phyloP scores from a whole-genome alignment of 1,140 invertebrate genomes.

The Archegozetes longisetosus region DNA sequence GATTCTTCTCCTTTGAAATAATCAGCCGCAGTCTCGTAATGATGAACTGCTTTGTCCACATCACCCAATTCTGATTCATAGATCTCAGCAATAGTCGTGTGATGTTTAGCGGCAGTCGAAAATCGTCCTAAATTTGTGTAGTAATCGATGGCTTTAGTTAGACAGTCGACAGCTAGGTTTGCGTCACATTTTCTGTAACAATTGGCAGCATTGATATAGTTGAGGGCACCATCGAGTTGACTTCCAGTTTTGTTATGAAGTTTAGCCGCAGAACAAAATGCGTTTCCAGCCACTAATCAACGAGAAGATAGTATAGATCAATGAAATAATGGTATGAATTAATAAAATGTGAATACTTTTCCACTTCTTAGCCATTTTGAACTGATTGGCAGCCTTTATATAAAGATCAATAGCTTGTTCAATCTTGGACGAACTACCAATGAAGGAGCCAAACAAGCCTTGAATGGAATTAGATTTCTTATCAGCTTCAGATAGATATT shows the following conservation, averaged over 20 bases:
- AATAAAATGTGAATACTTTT: slow-evolving; percentile 34
- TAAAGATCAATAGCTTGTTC: slow-evolving; percentile 95
- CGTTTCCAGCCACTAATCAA: slow-evolving; percentile 69
- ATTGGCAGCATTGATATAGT: slow-evolving; percentile 89
- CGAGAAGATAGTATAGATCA: neutral
- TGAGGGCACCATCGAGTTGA: slow-evolving; percentile 81
- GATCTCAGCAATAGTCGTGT: slow-evolving; percentile 92
- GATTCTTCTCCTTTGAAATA: slow-evolving; percentile 50
- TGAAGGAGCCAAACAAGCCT: slow-evolving; percentile 73
- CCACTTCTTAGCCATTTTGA: slow-evolving; percentile 99
- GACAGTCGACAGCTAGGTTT: slow-evolving; percentile 77
- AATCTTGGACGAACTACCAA: slow-evolving; percentile 69
- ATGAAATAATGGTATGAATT: neutral
- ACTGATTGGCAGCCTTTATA: slow-evolving; percentile 83
- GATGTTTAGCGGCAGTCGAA: slow-evolving; percentile 94
- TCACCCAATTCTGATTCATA: slow-evolving; percentile 86
- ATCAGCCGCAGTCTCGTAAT: slow-evolving; percentile 95
- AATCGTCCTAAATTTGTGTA: slow-evolving; percentile 98
- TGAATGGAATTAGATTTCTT: slow-evolving; percentile 63
- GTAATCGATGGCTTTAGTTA: slow-evolving; percentile 89
- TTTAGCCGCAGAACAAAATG: slow-evolving; percentile 77
- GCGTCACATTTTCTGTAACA: slow-evolving; percentile 92
- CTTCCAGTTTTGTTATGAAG: slow-evolving; percentile 68
- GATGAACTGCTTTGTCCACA: slow-evolving; percentile 71
- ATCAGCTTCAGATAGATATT: slow-evolving; percentile 75